Base-by-base conservation (phyloP, 2,113 vertebrate genomes). In the Thymallus thymallus region DNA sequence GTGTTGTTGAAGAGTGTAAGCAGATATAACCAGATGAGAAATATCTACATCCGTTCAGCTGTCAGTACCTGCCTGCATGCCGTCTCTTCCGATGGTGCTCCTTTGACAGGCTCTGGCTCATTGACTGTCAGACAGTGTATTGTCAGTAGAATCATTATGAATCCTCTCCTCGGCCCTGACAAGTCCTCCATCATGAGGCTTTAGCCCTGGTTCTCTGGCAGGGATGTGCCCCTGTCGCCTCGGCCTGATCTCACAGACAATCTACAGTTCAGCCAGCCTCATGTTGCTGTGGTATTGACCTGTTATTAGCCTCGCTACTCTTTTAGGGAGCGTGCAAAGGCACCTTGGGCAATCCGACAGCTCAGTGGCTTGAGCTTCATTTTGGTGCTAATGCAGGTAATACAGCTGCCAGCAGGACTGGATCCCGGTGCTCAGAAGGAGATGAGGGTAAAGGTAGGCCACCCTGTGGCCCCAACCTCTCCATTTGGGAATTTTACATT, bases 61-160 rank as follows among this genome's bases (percentile, higher is more conserved):
- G 10, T 41, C 35, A 41, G 35, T 9, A 41, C 35, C 9, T 41
- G 35, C 35, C 2, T 41, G 35, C 9, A 41, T 41, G 35, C 35
- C 3, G 9, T 41, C 35, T 41, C 35, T 41, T 41, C 35, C 9
- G 10, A 9, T 41, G 70, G 32, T 41, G 7, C 71, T 82, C 55
- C 76, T 45, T 76, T 87, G 79, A 82, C 88, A 87, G 80, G 70
- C 73, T 69, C 68, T 65, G 72, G 69, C 82, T 82, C 78, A 78
- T 84, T 89, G 88, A 81, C 78, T 87, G 86, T 69, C 84, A 83
- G 78, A 68, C 76, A 81, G 82, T 86, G 79, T 78, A 80, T 89
- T 89, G 87, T 91, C 79, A 87, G 82, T 76, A 75, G 81, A 83
- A 88, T 87, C 86, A 84, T 85, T 83, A 88, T 80, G 77, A 86